Evolutionary conservation across 2,797 vertebrate genomes (phyloP).

Genomic region (Cryptoprocta ferox): DNA sequence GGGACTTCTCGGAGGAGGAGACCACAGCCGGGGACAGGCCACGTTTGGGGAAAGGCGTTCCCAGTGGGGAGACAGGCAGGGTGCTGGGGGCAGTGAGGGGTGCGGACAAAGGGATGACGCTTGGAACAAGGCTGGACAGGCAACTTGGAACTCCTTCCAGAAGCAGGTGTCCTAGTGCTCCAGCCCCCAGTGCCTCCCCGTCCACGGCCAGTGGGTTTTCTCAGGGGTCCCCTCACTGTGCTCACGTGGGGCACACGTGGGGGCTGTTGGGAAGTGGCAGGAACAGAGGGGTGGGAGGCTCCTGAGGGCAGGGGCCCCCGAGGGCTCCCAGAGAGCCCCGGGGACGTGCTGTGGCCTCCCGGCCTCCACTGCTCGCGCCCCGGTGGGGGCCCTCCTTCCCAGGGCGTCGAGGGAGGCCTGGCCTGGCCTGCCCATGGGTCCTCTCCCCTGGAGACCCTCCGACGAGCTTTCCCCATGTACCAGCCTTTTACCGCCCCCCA

Average conservation of each 20-base stretch:
- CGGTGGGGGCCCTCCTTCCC: accelerated
- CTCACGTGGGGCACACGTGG: background rate
- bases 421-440: accelerated
- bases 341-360: background rate
- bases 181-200: background rate
- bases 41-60: accelerated
- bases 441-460: background rate
- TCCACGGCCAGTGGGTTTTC: background rate
- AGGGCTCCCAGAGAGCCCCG: accelerated
- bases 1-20: background rate
- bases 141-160: background rate
- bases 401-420: accelerated
- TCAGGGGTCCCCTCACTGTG: accelerated
- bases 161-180: background rate
- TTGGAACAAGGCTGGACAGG: accelerated
- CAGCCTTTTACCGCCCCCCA: background rate
- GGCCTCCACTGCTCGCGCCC: background rate
- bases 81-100: background rate
- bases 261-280: background rate
- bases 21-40: background rate
- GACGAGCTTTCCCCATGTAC: accelerated
- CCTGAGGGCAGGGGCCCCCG: background rate
- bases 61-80: accelerated
- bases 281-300: background rate
- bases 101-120: background rate